Evolutionary conservation across 2,888 invertebrate genomes (phyloP).

Genomic region (Caradrina kadenii): DNA sequence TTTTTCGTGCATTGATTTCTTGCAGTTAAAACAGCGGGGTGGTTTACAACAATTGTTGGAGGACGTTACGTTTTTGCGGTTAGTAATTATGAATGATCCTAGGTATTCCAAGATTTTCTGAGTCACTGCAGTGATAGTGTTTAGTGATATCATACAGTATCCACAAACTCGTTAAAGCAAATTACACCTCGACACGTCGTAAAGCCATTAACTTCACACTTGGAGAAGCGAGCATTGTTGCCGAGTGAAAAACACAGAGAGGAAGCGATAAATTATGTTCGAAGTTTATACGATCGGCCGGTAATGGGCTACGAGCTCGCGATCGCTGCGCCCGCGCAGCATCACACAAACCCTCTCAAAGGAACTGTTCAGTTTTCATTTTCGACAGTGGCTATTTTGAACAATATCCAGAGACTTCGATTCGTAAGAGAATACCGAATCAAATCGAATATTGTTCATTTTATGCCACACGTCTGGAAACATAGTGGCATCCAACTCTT

Average conservation of each 20-base stretch:
- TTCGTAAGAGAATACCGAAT: slow-evolving; percentile 9
- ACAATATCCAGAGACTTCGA: slow-evolving; percentile 13
- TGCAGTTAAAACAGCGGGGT: slow-evolving; percentile 39
- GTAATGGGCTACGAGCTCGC: slow-evolving; percentile 81
- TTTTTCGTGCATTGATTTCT: slow-evolving; percentile 51
- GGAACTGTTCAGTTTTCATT: slow-evolving; percentile 53
- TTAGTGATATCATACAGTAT: slow-evolving; percentile 68
- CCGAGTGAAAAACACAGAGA: slow-evolving; percentile 86
- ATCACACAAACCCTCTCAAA: slow-evolving; percentile 65
- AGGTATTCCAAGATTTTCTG: slow-evolving; percentile 34
- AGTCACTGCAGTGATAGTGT: slow-evolving; percentile 50
- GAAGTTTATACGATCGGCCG: slow-evolving; percentile 87
- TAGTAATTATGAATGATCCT: slow-evolving; percentile 35
- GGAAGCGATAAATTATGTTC: slow-evolving; percentile 89
- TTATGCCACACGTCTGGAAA: background rate
- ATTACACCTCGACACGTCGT: slow-evolving; percentile 85
- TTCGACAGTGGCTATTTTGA: slow-evolving; percentile 41
- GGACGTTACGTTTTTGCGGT: slow-evolving; percentile 33
- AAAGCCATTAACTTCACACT: slow-evolving; percentile 85
- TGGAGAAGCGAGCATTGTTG: slow-evolving; percentile 83
- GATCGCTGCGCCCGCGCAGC: slow-evolving; percentile 74
- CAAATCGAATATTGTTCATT: slow-evolving; percentile 3
- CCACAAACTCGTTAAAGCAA: slow-evolving; percentile 78
- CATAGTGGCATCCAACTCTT: background rate
- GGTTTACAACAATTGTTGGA: slow-evolving; percentile 19